These are phyloP conservation scores for Myodes glareolus DNA, from an alignment of 2,113 vertebrate genomes.

Conservation along the genomic window DNA sequence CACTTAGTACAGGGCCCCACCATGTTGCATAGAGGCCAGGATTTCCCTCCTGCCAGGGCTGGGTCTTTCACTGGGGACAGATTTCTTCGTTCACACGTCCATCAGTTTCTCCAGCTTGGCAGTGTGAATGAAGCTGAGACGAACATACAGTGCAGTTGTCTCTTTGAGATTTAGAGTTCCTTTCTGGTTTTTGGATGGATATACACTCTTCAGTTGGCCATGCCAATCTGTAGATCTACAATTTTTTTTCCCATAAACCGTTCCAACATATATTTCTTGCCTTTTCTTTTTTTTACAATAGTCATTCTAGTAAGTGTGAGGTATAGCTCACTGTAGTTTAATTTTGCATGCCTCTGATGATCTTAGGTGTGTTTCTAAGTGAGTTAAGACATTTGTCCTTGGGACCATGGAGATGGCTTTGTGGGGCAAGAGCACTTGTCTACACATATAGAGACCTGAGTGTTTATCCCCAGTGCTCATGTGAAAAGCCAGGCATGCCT, in stretches of 20 bases:
- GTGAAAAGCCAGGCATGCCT: background rate
- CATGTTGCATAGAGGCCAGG: background rate
- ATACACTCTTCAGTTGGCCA: background rate
- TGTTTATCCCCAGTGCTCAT: background rate
- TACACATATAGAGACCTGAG: background rate
- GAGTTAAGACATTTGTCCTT: background rate
- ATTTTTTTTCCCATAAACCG: background rate
- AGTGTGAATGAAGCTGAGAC: background rate
- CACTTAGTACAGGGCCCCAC: background rate
- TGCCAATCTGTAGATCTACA: background rate
- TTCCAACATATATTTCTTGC: background rate
- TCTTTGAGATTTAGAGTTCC: background rate
- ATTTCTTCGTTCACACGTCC: too few relatives aligned
- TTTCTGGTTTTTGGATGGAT: background rate
- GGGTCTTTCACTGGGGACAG: background rate
- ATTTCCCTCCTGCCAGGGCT: background rate
- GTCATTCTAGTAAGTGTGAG: background rate
- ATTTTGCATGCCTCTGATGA: background rate
- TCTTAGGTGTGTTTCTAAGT: background rate
- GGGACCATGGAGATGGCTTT: background rate
- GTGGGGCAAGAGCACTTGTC: background rate
- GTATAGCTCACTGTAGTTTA: background rate
- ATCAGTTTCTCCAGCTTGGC: background rate
- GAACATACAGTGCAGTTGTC: background rate
- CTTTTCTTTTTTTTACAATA: background rate